phyloP scores from a whole-genome alignment of 2,113 vertebrate species.

The Dunckerocampus dactyliophorus region DNA sequence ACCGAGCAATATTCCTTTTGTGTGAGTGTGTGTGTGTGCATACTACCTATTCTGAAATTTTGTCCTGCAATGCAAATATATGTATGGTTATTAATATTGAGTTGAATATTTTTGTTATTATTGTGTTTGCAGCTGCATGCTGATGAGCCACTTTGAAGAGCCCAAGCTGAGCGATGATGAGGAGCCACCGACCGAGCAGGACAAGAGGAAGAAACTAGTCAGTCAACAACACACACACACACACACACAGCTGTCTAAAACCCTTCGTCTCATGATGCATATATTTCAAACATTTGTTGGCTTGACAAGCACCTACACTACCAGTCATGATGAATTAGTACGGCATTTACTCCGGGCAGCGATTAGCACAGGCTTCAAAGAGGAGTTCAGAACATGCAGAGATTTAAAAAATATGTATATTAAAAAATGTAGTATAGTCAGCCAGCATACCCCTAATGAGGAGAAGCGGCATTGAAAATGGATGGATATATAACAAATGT shows the following conservation, averaged over 20 bases:
- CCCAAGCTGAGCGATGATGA: conserved; percentile 86
- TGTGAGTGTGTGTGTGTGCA: conserved; percentile 13
- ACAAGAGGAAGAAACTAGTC: conserved; percentile 94
- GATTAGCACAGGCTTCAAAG: too few species aligned
- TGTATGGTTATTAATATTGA: conserved; percentile 54
- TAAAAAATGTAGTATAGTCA: too few species aligned
- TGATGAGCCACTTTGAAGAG: conserved; percentile 90
- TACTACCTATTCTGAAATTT: conserved; percentile 33
- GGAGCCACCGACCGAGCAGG: conserved; percentile 95
- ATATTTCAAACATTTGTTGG: not conserved
- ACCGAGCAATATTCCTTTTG: conserved; percentile 22
- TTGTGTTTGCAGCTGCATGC: conserved; percentile 84
- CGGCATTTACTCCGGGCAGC: too few species aligned
- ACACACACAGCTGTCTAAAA: not conserved
- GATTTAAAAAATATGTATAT: too few species aligned
- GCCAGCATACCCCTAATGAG: too few species aligned
- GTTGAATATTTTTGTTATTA: conserved; percentile 30
- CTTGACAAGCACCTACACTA: too few species aligned
- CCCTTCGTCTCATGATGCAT: not conserved
- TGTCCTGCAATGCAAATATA: conserved; percentile 35
- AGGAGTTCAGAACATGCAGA: too few species aligned
- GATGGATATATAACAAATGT: too few species aligned
- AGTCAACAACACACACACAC: conserved; percentile 32
- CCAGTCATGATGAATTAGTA: too few species aligned
- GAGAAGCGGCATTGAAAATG: too few species aligned